Evolutionary conservation across 2,888 invertebrate species (phyloP).

Genomic region (Dioctria rufipes): DNA sequence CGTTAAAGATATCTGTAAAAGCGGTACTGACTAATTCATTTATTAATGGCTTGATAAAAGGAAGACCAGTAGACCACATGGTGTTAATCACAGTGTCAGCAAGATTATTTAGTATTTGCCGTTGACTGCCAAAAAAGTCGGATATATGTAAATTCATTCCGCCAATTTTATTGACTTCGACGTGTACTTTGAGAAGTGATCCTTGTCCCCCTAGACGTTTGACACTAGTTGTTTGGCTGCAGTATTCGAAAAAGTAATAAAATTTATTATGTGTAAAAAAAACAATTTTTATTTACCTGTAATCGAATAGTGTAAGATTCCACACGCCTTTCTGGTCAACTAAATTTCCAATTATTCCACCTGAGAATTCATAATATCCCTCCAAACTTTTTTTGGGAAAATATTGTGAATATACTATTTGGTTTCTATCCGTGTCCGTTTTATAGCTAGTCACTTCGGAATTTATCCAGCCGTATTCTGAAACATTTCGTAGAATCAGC

Average conservation of each 20-base stretch:
- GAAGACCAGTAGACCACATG: slow-evolving; percentile 86
- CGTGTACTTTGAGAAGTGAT: slow-evolving; percentile 75
- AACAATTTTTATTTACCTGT: slow-evolving; percentile 66
- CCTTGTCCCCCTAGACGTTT: slow-evolving; percentile 70
- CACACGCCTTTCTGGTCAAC: slow-evolving; percentile 80
- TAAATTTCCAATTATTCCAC: slow-evolving; percentile 76
- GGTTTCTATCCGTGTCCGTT: slow-evolving; percentile 77
- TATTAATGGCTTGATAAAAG: slow-evolving; percentile 82
- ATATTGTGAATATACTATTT: slow-evolving; percentile 83
- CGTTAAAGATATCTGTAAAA: slow-evolving; percentile 87
- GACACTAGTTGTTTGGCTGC: slow-evolving; percentile 72
- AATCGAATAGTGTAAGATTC: slow-evolving; percentile 82
- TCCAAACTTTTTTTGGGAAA: slow-evolving; percentile 85
- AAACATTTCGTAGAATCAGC: slow-evolving; percentile 80
- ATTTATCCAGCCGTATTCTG: slow-evolving; percentile 82
- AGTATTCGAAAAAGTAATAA: slow-evolving; percentile 53
- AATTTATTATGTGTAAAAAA: not conserved
- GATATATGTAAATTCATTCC: slow-evolving; percentile 85
- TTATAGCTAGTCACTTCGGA: slow-evolving; percentile 85
- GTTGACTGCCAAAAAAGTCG: slow-evolving; percentile 78
- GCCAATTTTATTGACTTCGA: slow-evolving; percentile 82
- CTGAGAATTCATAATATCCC: slow-evolving; percentile 79
- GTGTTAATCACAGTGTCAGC: slow-evolving; percentile 85
- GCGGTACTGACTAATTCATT: slow-evolving; percentile 88
- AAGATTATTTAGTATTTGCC: slow-evolving; percentile 76